phyloP scores from a whole-genome alignment of 2,797 vertebrate genomes.

The Ciconia nigra region DNA sequence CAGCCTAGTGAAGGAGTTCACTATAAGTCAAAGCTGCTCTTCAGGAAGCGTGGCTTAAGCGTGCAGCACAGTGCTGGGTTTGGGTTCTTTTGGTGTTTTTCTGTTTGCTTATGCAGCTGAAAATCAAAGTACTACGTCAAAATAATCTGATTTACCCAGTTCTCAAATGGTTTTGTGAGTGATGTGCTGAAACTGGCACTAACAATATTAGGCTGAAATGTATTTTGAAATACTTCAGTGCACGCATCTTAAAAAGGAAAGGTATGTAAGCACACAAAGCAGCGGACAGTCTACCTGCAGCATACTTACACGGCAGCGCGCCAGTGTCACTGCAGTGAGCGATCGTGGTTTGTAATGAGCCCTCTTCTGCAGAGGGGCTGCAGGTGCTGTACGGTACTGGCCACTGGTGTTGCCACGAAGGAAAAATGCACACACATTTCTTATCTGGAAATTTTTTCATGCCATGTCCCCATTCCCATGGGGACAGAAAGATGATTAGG shows the following conservation, averaged over 20 bases:
- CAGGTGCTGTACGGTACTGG: neutral
- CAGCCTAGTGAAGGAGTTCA: neutral
- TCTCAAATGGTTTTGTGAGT: slow-evolving; percentile 5
- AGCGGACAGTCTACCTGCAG: neutral
- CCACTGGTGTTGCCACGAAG: neutral
- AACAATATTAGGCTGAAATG: neutral
- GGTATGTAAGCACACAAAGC: neutral
- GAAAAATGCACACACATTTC: neutral
- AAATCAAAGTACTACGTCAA: neutral
- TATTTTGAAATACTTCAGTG: neutral
- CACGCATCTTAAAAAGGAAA: neutral
- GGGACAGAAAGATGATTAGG: neutral
- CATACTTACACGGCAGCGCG: rapidly evolving
- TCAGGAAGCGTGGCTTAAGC: neutral
- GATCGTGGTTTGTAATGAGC: neutral
- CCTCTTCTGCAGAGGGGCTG: neutral
- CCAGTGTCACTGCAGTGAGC: neutral
- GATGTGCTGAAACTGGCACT: slow-evolving; percentile 35
- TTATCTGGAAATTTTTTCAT: neutral
- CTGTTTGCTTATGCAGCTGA: neutral
- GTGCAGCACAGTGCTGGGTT: neutral
- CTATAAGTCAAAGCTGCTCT: neutral
- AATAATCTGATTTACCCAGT: neutral
- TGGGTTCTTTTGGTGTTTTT: neutral
- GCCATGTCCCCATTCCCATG: neutral